Evolutionary conservation across 2,888 invertebrate species (phyloP), one percentile per base, ranked within the genome.

Genomic region (Chrysopilus asiliformis): DNA sequence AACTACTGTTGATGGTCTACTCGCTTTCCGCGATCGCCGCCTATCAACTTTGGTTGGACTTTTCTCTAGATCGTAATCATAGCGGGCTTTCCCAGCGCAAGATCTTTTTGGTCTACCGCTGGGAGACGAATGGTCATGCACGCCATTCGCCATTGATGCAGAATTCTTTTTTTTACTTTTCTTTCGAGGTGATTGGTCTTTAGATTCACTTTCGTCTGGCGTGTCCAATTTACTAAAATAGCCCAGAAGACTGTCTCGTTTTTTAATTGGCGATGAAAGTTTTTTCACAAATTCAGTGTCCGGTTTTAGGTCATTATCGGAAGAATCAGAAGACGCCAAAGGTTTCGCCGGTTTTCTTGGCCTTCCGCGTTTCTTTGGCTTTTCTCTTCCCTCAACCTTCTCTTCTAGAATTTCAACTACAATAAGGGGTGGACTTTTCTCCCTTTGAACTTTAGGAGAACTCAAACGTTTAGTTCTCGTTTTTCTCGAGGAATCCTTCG

Each of bases 171-270:
- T n/a, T n/a, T n/a, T n/a, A n/a, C n/a, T 36, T 42, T 19, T 30
- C 36, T 32, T 13, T 7, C 10, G 9, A 8, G 22, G 14, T 8
- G 3, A 10, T 1, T 35, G 38, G 2, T 34, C 34, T 17, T 42
- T 43, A n/a, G 22, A 5, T 14, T 32, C 37, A 1, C 35, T 17
- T 10, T 43, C 44, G 6, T 33, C 29, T 3, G 58, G 55, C 4
- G 55, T 50, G 7, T 49, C 48, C 34, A 53, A 53, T 56, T 71
- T 72, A 42, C 66, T 62, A 50, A 74, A 74, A 51, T 75, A 76
- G 40, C 68, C 68, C 14, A 74, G 55, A 55, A 76, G 64, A 47
- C 70, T 74, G 51, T 73, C 73, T 19, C 68, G 67, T 47, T 72
- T 73, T 49, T 65, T 71, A 2, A 70, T 56, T 14, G 74, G 72